phyloP scores from a whole-genome alignment of 2,797 vertebrate genomes.

The Mionectes olivaceus region DNA sequence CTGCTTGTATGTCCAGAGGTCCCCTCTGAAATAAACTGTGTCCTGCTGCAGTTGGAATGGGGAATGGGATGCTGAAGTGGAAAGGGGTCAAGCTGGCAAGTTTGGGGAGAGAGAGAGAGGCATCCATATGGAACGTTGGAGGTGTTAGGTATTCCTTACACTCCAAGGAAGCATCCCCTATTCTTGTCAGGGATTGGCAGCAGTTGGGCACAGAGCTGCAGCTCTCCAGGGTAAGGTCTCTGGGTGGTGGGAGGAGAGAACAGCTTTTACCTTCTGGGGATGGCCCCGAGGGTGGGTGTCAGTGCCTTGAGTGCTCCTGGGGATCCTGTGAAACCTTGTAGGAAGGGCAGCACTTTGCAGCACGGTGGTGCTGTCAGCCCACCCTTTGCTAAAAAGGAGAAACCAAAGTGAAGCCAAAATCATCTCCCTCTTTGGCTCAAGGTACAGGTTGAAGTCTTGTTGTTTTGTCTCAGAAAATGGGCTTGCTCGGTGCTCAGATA shows the following conservation, averaged over 20 bases:
- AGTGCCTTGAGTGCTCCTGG: background rate
- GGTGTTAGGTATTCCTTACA: background rate
- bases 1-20: background rate
- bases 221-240: background rate
- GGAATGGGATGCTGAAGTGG: background rate
- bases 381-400: background rate
- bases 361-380: background rate
- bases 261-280: too few species aligned
- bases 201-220: background rate
- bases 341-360: background rate
- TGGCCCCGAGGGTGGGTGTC: background rate
- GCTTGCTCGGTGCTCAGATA: background rate
- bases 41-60: background rate
- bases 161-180: background rate
- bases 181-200: background rate
- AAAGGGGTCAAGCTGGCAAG: background rate
- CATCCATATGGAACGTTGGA: background rate
- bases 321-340: rapidly evolving
- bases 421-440: background rate
- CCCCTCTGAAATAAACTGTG: background rate
- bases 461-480: background rate
- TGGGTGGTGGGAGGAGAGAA: background rate
- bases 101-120: background rate
- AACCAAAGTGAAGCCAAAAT: background rate
- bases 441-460: background rate